Evolutionary conservation across 2,113 vertebrate species (phyloP).

Genomic region (Pterocles burchelli): DNA sequence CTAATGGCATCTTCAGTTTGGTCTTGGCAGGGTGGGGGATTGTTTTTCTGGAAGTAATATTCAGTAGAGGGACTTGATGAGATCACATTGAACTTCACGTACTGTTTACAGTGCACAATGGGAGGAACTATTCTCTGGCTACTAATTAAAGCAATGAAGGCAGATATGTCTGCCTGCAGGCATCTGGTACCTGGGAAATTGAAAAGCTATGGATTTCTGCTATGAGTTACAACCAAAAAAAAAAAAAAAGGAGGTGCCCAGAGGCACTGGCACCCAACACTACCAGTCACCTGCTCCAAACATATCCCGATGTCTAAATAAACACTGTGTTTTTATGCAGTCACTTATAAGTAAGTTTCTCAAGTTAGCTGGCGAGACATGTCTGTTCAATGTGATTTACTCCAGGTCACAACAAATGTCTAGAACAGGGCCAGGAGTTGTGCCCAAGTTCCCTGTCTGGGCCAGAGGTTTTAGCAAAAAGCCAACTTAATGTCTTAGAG

Average conservation of each 20-base stretch:
- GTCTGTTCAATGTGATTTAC: neutral
- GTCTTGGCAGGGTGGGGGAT: neutral
- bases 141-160: neutral
- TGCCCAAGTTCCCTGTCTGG: neutral
- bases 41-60: neutral
- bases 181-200: neutral
- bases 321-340: rapidly evolving
- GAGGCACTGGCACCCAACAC: neutral
- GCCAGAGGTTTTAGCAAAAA: neutral
- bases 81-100: neutral
- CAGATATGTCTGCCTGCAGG: neutral
- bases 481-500: neutral
- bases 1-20: neutral
- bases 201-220: neutral
- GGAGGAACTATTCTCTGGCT: neutral
- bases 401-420: neutral
- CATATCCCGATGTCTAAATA: neutral
- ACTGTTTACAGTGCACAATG: neutral
- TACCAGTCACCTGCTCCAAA: neutral
- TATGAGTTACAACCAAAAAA: neutral
- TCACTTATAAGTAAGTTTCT: neutral
- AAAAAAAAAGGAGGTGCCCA: neutral
- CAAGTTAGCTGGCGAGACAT: neutral
- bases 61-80: neutral
- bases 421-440: neutral